phyloP scores from a whole-genome alignment of 2,113 vertebrate species.

The Enhydra lutris region DNA sequence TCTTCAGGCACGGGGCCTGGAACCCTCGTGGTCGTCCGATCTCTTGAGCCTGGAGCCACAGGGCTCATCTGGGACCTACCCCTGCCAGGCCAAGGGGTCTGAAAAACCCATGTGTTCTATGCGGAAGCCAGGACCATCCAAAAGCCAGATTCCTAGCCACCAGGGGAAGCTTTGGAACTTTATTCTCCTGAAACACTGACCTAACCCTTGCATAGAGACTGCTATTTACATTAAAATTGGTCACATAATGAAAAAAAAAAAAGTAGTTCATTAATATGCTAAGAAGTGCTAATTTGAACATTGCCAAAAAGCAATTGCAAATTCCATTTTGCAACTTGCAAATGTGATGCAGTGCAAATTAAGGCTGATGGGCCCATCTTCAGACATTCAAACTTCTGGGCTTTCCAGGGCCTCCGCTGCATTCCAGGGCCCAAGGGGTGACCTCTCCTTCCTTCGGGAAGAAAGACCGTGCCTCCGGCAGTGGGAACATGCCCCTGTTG shows the following conservation, averaged over 20 bases:
- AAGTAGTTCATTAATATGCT: constrained; percentile 77
- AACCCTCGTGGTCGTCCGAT: rapidly evolving
- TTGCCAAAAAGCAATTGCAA: constrained; percentile 75
- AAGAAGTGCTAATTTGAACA: constrained; percentile 81
- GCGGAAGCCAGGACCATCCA: not conserved
- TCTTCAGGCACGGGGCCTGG: not conserved
- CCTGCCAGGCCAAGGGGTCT: not conserved
- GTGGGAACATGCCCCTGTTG: rapidly evolving
- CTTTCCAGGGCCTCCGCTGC: constrained; percentile 13
- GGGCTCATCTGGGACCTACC: not conserved
- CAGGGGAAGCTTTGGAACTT: constrained; percentile 49
- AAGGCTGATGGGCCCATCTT: constrained; percentile 70
- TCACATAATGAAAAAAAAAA: constrained; percentile 74
- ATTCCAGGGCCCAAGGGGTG: not conserved
- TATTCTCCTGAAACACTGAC: constrained; percentile 49
- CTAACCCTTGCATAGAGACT: constrained; percentile 47
- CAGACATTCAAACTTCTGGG: constrained; percentile 37
- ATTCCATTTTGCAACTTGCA: constrained; percentile 78
- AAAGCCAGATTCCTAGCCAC: not conserved
- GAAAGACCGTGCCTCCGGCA: rapidly evolving
- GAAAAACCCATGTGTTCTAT: not conserved
- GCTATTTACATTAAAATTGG: constrained; percentile 73
- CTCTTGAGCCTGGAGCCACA: not conserved
- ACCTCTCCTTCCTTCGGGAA: not conserved
- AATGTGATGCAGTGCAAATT: constrained; percentile 77